Evolutionary conservation across 2,113 vertebrate species (phyloP), one percentile per base, ranked within the genome.

Genomic region (Tragelaphus buxtoni): DNA sequence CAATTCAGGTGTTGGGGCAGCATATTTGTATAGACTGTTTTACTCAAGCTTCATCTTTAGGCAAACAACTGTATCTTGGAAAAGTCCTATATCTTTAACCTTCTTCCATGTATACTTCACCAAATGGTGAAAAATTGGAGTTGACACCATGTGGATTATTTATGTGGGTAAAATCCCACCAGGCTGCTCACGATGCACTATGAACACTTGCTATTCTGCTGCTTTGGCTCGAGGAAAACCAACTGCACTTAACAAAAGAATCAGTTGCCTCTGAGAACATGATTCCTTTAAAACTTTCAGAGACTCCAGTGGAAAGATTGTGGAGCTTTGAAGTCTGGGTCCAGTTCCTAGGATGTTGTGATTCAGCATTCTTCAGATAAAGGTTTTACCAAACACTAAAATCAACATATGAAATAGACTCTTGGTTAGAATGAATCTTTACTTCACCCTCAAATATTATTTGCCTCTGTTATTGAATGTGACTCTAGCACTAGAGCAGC

Each of bases 131-230:
- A 81, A 94, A 97, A 97, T 55, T 5, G 4, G 82, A 98, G 58
- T n/a, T 97, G 98, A 96, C 96, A 97, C 76, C 0, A 7, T 42
- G 89, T 95, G 1, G 92, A 89, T 98, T 97, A 96, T 98, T 98
- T 93, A 96, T 88, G 76, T 55, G 81, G 91, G 92, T 77, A 60
- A 88, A 61, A 55, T 91, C 97, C 95, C 91, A 39, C 0, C 2
- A 94, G 95, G 76, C 39, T 97, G 14, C 39, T 91, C 56, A 20
- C 39, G 72, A 65, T 30, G 51, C 13, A 93, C 72, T 69, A 80
- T 74, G 60, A 89, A 76, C 87, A 39, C 84, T 95, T 81, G 47
- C 90, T 81, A 28, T 86, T 93, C 80, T 72, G 60, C 90, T 35
- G 2, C 47, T 94, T 96, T 84, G 49, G 65, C 80, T 84, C 17